phyloP scores from a whole-genome alignment of 2,113 vertebrate genomes.

The Apeltes quadracus region DNA sequence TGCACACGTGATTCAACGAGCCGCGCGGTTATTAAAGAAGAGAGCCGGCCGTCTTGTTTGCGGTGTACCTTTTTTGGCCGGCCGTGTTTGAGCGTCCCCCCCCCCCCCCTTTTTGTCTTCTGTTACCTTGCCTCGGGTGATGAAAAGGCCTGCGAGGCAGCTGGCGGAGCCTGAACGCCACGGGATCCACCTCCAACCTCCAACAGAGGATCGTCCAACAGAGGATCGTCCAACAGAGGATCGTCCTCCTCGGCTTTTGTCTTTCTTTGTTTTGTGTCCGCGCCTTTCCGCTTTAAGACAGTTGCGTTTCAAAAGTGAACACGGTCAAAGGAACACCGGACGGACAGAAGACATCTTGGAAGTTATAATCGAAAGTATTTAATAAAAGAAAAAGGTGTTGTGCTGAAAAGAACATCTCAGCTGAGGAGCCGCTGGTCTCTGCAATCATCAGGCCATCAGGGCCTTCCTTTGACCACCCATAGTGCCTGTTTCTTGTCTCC shows the following conservation, averaged over 20 bases:
- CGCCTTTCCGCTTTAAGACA: conserved; percentile 28
- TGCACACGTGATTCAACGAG: neutral
- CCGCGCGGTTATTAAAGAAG: neutral
- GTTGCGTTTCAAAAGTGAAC: too few relatives aligned
- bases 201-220: too few relatives aligned
- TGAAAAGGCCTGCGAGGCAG: conserved; percentile 50
- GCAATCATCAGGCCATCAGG: too few relatives aligned
- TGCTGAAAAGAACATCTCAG: too few relatives aligned
- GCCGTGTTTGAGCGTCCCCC: conserved; percentile 29
- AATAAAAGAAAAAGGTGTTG: too few relatives aligned
- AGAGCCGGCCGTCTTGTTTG: neutral
- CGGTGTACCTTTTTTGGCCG: neutral
- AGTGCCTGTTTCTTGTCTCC: too few relatives aligned
- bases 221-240: too few relatives aligned
- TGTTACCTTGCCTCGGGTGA: conserved; percentile 56
- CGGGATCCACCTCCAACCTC: conserved; percentile 40
- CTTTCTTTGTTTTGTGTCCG: neutral
- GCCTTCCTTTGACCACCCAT: too few relatives aligned
- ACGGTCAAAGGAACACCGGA: too few relatives aligned
- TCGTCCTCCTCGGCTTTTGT: neutral
- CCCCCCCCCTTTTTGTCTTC: conserved; percentile 52
- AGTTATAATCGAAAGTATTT: too few relatives aligned
- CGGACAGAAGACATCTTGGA: too few relatives aligned
- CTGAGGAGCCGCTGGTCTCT: too few relatives aligned
- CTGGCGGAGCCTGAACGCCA: conserved; percentile 26